Evolutionary conservation across 2,888 invertebrate species (phyloP).

Genomic region (Trachelus tabidus): DNA sequence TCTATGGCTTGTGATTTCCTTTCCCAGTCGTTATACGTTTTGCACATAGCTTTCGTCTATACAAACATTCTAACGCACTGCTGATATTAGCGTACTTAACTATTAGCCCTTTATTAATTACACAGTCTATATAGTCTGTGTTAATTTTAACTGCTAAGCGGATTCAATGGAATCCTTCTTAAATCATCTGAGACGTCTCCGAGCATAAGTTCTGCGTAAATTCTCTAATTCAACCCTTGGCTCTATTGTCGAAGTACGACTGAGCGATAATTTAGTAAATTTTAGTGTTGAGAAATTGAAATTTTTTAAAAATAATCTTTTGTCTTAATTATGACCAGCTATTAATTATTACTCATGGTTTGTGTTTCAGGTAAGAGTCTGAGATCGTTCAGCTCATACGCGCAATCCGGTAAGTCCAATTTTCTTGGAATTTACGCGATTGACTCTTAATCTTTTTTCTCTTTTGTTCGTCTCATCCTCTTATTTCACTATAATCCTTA

Average conservation of each 20-base stretch:
- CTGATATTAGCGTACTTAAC: neutral
- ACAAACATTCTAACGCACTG: neutral
- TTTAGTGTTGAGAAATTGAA: too few relatives aligned
- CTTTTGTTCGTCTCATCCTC: neutral
- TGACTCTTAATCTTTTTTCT: neutral
- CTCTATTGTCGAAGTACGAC: neutral
- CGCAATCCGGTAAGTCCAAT: neutral
- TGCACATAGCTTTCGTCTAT: neutral
- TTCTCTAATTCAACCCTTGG: neutral
- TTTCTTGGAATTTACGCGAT: neutral
- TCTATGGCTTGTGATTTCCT: conserved; percentile 13
- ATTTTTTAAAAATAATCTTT: too few relatives aligned
- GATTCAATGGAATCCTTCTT: neutral
- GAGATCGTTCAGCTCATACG: neutral
- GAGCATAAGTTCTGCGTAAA: neutral
- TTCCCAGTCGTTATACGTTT: neutral
- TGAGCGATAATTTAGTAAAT: too few relatives aligned
- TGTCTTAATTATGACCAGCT: neutral
- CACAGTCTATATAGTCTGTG: neutral
- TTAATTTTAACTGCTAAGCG: neutral
- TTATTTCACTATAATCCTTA: neutral
- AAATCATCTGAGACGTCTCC: neutral
- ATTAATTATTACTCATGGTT: neutral
- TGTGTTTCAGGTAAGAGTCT: neutral
- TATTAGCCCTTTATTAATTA: neutral